Base-by-base conservation (phyloP, 2,797 vertebrate species). In the Arvicola amphibius region DNA sequence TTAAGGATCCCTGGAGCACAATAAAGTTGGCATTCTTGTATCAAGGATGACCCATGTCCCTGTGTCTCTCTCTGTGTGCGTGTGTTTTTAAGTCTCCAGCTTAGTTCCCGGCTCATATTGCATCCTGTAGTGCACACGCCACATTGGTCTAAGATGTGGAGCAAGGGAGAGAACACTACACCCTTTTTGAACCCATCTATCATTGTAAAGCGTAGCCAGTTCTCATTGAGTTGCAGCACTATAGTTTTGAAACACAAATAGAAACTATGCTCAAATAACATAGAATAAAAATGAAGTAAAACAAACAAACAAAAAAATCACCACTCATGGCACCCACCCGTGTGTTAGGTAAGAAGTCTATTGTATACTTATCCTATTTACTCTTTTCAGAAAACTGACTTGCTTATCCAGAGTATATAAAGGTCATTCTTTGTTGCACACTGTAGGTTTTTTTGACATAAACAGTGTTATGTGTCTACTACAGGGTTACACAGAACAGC, bases 281-380 rank as follows among this genome's bases (percentile, higher is more conserved):
- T 92, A 3, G 61, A 90, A 90, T 92, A 88, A 96, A 8, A 90
- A 90, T 92, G 71, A 79, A 93, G 91, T 34, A 53, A 78, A 48
- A 32, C 14, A 51, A 51, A 51, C 89, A 53, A 86, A 65, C 63
- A 43, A 43, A 93, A 73, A 25, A 34, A 51, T 17, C 14, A 71
- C 73, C 34, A 80, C 74, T 91, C 91, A 85, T 85, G 84, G 32
- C 59, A 43, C 10, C 25, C 34, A 73, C 23, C 23, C 8, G 80
- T 46, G 23, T 69, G 23, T 67, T 73, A 85, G 21, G 83, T 87
- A 74, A 32, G 71, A 85, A 88, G 2, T 77, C 84, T 32, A 83
- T 29, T 90, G 53, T 17, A 2, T 40, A 27, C 25, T 56, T 40
- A 40, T 16, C 48, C 48, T 43, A 34, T 76, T 87, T 90, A 40